phyloP scores from a whole-genome alignment of 2,797 vertebrate genomes.

The Neoniphon sammara region DNA sequence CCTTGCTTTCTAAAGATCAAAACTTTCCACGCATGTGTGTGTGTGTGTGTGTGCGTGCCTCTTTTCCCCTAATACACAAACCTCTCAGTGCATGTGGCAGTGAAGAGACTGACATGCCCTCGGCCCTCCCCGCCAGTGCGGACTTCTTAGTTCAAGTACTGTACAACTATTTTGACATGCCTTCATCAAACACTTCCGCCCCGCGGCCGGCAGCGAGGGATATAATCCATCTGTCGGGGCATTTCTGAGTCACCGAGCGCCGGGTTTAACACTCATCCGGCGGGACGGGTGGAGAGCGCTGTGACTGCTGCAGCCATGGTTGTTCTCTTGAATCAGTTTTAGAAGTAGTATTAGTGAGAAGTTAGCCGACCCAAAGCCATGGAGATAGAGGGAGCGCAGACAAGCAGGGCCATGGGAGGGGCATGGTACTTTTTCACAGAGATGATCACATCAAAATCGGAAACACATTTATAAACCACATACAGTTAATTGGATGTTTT shows the following conservation, averaged over 20 bases:
- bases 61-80: constrained; percentile 8
- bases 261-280: constrained; percentile 36
- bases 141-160: constrained; percentile 42
- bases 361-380: constrained; percentile 45
- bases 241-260: constrained; percentile 63
- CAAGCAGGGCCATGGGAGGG: constrained; percentile 25
- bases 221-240: constrained; percentile 68
- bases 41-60: background rate
- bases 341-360: constrained; percentile 39
- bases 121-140: constrained; percentile 10
- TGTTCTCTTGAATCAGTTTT: constrained; percentile 62
- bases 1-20: constrained; percentile 37
- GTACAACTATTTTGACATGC: constrained; percentile 59
- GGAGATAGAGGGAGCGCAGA: constrained; percentile 27
- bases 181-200: constrained; percentile 62
- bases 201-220: constrained; percentile 42
- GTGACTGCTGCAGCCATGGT: constrained; percentile 44
- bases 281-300: constrained; percentile 36
- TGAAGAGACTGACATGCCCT: constrained; percentile 34
- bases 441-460: background rate
- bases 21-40: constrained; percentile 17
- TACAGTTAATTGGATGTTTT: background rate
- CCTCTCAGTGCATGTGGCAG: constrained; percentile 18
- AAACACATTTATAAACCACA: background rate
- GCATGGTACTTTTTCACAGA: background rate